Conservation (phyloP, 2,113 vertebrate genomes). For the Pithys albifrons region DNA sequence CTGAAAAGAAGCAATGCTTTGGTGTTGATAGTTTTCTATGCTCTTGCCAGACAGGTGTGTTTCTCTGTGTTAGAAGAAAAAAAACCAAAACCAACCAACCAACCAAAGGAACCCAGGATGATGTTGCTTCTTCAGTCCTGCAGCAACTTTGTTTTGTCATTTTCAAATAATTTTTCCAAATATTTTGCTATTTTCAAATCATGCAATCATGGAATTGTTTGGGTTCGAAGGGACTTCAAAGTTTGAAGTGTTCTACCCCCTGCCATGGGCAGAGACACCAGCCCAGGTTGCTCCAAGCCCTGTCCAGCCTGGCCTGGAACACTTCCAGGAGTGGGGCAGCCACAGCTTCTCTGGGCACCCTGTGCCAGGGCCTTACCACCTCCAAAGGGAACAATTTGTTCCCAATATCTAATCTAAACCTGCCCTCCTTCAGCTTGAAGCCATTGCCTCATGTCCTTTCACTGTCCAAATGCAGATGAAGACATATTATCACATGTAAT, state of each 20-base stretch:
- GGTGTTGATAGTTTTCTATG: neutral
- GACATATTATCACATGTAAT: neutral
- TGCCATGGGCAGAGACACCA: neutral
- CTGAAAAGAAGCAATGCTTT: neutral
- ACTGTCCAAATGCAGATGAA: neutral
- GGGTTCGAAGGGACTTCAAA: neutral
- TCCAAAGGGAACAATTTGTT: neutral
- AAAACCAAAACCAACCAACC: neutral
- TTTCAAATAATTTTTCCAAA: neutral
- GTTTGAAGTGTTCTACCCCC: fast-evolving
- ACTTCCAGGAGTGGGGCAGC: neutral
- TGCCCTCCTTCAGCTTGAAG: neutral
- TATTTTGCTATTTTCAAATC: neutral
- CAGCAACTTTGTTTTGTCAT: neutral
- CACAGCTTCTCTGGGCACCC: neutral
- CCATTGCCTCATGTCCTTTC: neutral
- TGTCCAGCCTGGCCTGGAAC: fast-evolving
- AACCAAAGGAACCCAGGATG: neutral
- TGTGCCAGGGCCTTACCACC: neutral
- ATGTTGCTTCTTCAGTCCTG: neutral
- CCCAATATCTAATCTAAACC: neutral
- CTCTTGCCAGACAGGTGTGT: neutral
- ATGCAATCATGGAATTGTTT: neutral
- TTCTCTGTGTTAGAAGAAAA: neutral
- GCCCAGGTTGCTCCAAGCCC: neutral